Evolutionary conservation across 2,888 invertebrate genomes (phyloP).

Genomic region (Agrotis segetum): DNA sequence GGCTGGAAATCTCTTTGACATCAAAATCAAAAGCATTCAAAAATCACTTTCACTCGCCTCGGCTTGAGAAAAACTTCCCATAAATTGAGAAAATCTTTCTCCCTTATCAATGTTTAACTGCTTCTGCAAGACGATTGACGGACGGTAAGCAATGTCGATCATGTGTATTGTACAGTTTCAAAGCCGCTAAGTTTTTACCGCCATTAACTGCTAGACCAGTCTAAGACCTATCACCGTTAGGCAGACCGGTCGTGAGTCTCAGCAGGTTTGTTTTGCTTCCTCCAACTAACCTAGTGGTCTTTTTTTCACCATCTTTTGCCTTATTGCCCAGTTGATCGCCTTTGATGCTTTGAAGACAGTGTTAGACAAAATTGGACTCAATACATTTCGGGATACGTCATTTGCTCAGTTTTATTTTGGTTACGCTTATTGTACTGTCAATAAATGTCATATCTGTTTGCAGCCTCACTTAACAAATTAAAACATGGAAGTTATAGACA

Average conservation of each 20-base stretch:
- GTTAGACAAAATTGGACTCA: not conserved
- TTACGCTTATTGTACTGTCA: not conserved
- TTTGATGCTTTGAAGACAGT: not conserved
- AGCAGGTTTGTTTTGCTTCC: constrained; percentile 18
- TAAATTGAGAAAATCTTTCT: not conserved
- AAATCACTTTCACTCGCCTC: no score
- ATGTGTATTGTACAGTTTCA: constrained; percentile 15
- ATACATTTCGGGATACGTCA: not conserved
- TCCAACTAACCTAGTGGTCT: constrained; percentile 14
- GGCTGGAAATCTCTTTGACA: not conserved
- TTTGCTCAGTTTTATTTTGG: not conserved
- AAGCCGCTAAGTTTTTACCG: not conserved
- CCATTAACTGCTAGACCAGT: constrained; percentile 18
- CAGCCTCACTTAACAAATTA: constrained; percentile 8
- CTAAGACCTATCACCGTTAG: constrained; percentile 19
- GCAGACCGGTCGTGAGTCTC: constrained; percentile 11
- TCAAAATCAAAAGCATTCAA: not conserved
- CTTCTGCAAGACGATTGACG: not conserved
- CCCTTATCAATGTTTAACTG: not conserved
- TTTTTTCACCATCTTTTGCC: not conserved
- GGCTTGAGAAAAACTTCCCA: not conserved
- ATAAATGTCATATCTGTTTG: constrained; percentile 7
- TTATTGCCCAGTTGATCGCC: not conserved
- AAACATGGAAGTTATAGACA: constrained; percentile 21
- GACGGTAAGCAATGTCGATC: not conserved